Evolutionary conservation across 2,113 vertebrate genomes (phyloP).

Genomic region (Cettia cetti): DNA sequence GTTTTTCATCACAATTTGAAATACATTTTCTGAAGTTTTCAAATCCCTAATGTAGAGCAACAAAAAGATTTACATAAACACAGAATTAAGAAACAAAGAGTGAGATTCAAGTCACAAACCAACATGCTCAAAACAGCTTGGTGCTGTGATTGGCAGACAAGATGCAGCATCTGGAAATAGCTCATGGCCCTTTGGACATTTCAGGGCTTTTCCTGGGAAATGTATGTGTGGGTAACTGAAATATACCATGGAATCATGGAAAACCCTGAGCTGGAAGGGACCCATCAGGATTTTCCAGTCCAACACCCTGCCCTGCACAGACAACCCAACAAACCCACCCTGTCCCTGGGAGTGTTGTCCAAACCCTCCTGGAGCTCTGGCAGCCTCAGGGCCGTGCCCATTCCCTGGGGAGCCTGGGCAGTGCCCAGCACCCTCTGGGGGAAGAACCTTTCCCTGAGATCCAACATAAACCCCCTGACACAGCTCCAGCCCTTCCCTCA

Average conservation of each 20-base stretch:
- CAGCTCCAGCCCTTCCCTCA: accelerated
- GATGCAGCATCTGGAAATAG: background rate
- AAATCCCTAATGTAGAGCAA: background rate
- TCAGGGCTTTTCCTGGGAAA: background rate
- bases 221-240: background rate
- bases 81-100: accelerated
- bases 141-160: background rate
- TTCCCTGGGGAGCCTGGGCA: background rate
- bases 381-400: accelerated
- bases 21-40: background rate
- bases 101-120: background rate
- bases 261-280: background rate
- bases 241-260: background rate
- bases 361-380: background rate
- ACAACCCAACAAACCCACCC: background rate
- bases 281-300: accelerated
- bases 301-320: accelerated
- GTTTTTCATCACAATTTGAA: background rate
- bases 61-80: background rate
- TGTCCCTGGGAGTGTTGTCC: accelerated
- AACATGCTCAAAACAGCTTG: background rate
- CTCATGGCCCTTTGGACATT: background rate
- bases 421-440: background rate
- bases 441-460: accelerated
- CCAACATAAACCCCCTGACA: no score